Base-by-base conservation (phyloP, 2,888 invertebrate species). In the Diabrotica balteata region DNA sequence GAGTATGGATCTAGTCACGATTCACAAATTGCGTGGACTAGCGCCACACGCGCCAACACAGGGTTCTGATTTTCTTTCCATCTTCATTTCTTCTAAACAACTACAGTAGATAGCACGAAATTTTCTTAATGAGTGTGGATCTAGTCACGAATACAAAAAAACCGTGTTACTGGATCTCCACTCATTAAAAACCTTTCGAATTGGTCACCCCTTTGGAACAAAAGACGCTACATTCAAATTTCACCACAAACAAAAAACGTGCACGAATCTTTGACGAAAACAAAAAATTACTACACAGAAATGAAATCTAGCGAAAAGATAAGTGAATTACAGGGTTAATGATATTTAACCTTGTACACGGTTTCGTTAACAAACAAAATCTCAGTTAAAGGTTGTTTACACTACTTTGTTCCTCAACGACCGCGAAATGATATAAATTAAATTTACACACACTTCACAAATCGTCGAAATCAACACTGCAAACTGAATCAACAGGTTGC, bases 1-100 rank as follows among this genome's bases (percentile, higher is more conserved):
- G 92, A 92, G 92, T 92, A 91, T 92, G 92, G 91, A 92, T 93
- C 92, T 92, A 92, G 93, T 92, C 92, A 92, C 91, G 90, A 86
- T 79, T 72, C 65, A 67, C 68, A 76, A 76, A 75, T 77, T 81
- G 88, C 90, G 90, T 89, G 89, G 86, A 90, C 91, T 88, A 91
- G 91, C 91, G 89, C 88, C 90, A 89, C 89, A 92, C 90, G 90
- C 92, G 90, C 88, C 91, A 73, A 80, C 88, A 90, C 88, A 91
- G 90, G 88, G 86, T 66, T 70, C 72, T 72, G 51, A 68, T 61
- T 52, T 64, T 63, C 61, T 32, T 60, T 50, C 42, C 43, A 58
- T 59, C 11, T 46, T 55, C 55, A 53, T 55, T 59, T 52, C 67
- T 51, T 45, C 49, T 43, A 46, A 5, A 46, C 46, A 43, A 7